A percentile compares a stretch with the other conserved stretches of the same genome.
phyloP scores from a whole-genome alignment of 2,888 invertebrate species.

The Cabera pusaria region DNA sequence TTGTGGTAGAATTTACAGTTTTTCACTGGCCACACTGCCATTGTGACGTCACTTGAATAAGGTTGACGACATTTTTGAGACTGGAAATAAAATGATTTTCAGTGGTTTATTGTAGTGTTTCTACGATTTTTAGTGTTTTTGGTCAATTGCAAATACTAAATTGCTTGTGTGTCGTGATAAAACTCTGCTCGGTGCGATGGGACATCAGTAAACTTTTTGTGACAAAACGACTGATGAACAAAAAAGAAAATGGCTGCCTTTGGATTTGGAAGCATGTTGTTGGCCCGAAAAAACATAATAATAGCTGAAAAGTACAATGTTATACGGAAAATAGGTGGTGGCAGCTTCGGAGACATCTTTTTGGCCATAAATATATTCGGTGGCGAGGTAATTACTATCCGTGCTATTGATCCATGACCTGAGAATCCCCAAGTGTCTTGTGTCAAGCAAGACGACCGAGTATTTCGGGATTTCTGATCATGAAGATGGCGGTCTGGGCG shows the following conservation, averaged over 20 bases:
- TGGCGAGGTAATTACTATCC: slow-evolving; percentile 89
- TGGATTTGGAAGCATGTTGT: slow-evolving; percentile 67
- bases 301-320: slow-evolving; percentile 96
- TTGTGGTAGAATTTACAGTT: slow-evolving; percentile 24
- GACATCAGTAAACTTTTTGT: slow-evolving; percentile 61
- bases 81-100: slow-evolving; percentile 68
- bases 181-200: slow-evolving; percentile 65
- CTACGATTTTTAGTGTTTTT: slow-evolving; percentile 59
- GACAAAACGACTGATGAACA: slow-evolving; percentile 74
- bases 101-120: slow-evolving; percentile 62
- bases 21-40: slow-evolving; percentile 61
- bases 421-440: slow-evolving; percentile 39
- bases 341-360: slow-evolving; percentile 99
- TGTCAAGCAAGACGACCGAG: slow-evolving; percentile 54
- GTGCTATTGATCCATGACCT: slow-evolving; percentile 32
- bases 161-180: slow-evolving; percentile 62
- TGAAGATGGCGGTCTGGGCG: slow-evolving; percentile 69
- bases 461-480: slow-evolving; percentile 64
- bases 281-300: slow-evolving; percentile 65
- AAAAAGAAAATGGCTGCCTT: slow-evolving; percentile 73
- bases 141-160: slow-evolving; percentile 54
- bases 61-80: slow-evolving; percentile 72
- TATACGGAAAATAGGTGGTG: slow-evolving; percentile 98
- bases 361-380: slow-evolving; percentile 95
- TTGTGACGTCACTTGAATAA: slow-evolving; percentile 74